These are phyloP conservation scores for Artibeus lituratus DNA, from an alignment of 2,797 vertebrate species.

Conservation along the genomic window DNA sequence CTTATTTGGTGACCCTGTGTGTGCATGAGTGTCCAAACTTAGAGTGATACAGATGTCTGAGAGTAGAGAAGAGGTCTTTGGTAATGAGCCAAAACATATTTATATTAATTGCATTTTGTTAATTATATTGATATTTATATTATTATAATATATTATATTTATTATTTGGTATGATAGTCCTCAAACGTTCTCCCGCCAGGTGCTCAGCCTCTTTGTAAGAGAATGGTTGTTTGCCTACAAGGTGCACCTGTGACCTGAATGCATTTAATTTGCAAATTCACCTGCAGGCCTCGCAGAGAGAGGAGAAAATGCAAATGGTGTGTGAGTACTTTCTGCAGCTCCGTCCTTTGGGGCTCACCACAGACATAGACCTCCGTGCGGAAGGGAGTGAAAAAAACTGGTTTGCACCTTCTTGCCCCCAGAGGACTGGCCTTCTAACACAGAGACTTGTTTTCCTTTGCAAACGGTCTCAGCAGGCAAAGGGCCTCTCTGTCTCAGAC, in stretches of 20 bases:
- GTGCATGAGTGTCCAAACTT: neutral
- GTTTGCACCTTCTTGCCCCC: neutral
- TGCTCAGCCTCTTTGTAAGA: neutral
- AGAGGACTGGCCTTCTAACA: neutral
- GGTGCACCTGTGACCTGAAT: neutral
- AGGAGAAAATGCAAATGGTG: neutral
- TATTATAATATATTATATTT: neutral
- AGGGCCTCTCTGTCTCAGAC: neutral
- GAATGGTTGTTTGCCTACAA: neutral
- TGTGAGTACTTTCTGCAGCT: accelerated
- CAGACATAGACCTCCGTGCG: neutral
- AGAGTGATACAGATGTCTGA: neutral
- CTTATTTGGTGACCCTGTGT: neutral
- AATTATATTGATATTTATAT: neutral
- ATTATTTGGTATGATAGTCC: neutral
- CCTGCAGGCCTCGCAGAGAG: neutral
- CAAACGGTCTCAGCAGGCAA: neutral
- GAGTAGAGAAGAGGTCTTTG: neutral
- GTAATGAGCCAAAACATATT: neutral
- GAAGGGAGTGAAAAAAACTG: too few relatives aligned
- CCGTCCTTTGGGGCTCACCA: neutral
- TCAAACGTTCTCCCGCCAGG: neutral
- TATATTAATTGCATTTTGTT: neutral
- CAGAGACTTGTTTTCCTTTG: neutral
- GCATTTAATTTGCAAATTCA: neutral